Evolutionary conservation across 2,888 invertebrate genomes (phyloP).

Genomic region (Cheilosia vulpina): DNA sequence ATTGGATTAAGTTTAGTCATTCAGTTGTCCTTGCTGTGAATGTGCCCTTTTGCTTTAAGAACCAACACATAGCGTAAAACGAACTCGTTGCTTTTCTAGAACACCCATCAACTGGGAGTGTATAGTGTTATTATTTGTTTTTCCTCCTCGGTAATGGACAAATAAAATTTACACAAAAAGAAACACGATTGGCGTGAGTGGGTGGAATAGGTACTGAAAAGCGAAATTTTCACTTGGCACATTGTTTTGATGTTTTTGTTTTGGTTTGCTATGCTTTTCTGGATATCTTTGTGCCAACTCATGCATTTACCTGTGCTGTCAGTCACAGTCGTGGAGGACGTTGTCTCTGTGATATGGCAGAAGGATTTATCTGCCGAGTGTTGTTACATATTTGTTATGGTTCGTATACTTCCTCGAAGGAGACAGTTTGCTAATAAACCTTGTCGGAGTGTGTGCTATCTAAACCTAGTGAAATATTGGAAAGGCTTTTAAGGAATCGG

Average conservation of each 20-base stretch:
- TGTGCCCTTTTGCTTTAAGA: slow-evolving; percentile 25
- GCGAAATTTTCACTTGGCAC: slow-evolving; percentile 12
- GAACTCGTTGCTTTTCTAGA: not conserved
- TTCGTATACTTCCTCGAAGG: not conserved
- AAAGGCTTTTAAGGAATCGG: too few species aligned
- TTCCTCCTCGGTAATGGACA: slow-evolving; percentile 14
- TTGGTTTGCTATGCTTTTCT: not conserved
- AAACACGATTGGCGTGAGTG: not conserved
- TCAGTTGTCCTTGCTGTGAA: slow-evolving; percentile 61
- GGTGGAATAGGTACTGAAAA: not conserved
- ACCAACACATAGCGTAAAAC: not conserved
- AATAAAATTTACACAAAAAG: slow-evolving; percentile 39
- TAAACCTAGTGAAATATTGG: too few species aligned
- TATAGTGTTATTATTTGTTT: slow-evolving; percentile 31
- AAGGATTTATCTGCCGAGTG: slow-evolving; percentile 5
- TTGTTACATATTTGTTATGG: slow-evolving; percentile 12
- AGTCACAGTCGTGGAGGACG: slow-evolving; percentile 3
- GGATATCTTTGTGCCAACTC: slow-evolving; percentile 1
- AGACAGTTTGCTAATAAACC: too few species aligned
- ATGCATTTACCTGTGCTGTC: slow-evolving; percentile 30
- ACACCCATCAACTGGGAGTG: slow-evolving; percentile 7
- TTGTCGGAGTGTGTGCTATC: too few species aligned
- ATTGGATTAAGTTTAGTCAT: slow-evolving; percentile 69
- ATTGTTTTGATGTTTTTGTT: slow-evolving; percentile 26
- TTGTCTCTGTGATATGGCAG: not conserved